Base-by-base conservation (phyloP, 2,888 invertebrate species). In the Phalera bucephala region DNA sequence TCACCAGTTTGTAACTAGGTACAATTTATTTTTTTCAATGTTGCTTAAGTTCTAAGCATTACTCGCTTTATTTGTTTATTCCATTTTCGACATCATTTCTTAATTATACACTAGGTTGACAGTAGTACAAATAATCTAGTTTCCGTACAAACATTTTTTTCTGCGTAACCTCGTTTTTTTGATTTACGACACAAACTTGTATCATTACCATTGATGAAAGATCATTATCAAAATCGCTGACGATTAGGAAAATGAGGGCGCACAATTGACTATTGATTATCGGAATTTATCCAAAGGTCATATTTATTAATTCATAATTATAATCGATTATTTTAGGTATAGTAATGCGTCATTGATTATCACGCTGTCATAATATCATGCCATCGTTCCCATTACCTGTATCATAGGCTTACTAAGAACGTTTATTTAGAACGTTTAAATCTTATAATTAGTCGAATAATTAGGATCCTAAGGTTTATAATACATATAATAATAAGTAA, bases 111-210 rank as follows among this genome's bases (percentile, higher is more conserved):
- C 31, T 27, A 36, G 39, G 37, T 45, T 41, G 49, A 52, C 50
- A 42, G 39, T 40, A 29, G 41, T 55, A 34, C 55, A 52, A 33
- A 40, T 56, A 39, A 43, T 56, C 42, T 51, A 45, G 53, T 48
- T 46, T 49, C 35, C 34, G 35, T 47, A 46, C 45, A 33, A 40
- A 36, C 21, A 38, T 3, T 9, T 28, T 28, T 8, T 28, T 9
- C 14, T 8, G 4, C 32, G 37, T 43, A 49, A 39, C 52, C 49
- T 55, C 38, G 28, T 44, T 45, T 36, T 20, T 43, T 21, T 52
- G 48, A 53, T 58, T 58, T 51, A 64, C 38, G 39, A 49, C 51
- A 53, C 33, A n/a, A n/a, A n/a, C n/a, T n/a, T n/a, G 46, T 55
- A 64, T 63, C 45, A 51, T 54, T 60, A 52, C 44, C 50, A 47